These are phyloP conservation scores for Mugil cephalus DNA, from an alignment of 2,113 vertebrate genomes.

Conservation along the genomic window DNA sequence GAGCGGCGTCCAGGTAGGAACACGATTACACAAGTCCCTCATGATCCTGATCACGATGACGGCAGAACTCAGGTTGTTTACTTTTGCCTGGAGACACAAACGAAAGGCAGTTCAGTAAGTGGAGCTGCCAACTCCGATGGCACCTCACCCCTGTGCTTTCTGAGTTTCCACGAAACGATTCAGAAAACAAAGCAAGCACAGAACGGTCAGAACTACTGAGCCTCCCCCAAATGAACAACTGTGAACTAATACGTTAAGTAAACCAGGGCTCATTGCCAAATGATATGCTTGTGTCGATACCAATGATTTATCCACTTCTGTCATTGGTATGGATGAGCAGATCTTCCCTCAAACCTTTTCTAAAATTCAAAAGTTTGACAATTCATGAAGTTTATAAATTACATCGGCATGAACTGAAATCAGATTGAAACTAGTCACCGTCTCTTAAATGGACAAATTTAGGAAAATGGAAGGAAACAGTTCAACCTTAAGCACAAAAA, in stretches of 20 bases:
- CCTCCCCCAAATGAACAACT: conserved; percentile 36
- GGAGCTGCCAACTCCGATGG: neutral
- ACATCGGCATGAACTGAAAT: conserved; percentile 30
- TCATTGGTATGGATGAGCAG: conserved; percentile 49
- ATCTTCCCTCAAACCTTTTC: conserved; percentile 12
- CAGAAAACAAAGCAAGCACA: conserved; percentile 60
- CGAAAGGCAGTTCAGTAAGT: conserved; percentile 37
- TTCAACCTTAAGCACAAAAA: conserved; percentile 88
- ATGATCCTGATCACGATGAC: conserved; percentile 95
- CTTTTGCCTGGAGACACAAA: conserved; percentile 90
- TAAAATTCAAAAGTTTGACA: conserved; percentile 15
- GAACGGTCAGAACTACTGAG: conserved; percentile 73
- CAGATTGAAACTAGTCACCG: conserved; percentile 32
- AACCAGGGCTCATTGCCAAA: conserved; percentile 40
- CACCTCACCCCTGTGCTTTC: conserved; percentile 25
- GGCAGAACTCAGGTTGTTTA: conserved; percentile 91
- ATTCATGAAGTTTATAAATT: conserved; percentile 2
- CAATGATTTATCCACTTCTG: conserved; percentile 41
- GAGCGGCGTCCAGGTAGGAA: conserved; percentile 93
- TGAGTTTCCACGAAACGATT: conserved; percentile 35
- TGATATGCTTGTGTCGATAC: conserved; percentile 68
- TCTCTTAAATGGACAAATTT: conserved; percentile 42
- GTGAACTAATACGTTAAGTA: neutral
- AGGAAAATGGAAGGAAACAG: conserved; percentile 56
- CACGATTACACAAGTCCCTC: conserved; percentile 93